Percentiles rank a stretch among this genome's conserved stretches.
phyloP scores from a whole-genome alignment of 92 coral and sea anemone species.

The Actinostola sp. region DNA sequence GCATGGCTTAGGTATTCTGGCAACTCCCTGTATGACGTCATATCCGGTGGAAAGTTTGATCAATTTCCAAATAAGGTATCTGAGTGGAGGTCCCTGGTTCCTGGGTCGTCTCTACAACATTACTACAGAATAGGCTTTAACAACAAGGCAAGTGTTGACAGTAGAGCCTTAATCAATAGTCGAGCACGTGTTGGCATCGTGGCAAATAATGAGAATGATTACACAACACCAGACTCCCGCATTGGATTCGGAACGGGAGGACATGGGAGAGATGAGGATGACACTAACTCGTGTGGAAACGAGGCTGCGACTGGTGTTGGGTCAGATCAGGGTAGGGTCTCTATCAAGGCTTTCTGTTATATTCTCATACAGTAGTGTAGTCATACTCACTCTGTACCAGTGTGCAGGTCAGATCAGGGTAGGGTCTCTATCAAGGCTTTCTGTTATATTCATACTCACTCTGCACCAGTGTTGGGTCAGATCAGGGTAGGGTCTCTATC shows the following conservation, averaged over 20 bases:
- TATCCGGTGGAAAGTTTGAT: not conserved
- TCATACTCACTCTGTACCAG: too few species aligned
- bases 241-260: slow-evolving; percentile 64
- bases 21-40: slow-evolving; percentile 34
- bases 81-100: slow-evolving; percentile 40
- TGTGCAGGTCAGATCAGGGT: too few species aligned
- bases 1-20: slow-evolving; percentile 9
- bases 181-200: slow-evolving; percentile 52
- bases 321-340: slow-evolving; percentile 23
- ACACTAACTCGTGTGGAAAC: slow-evolving; percentile 57
- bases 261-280: slow-evolving; percentile 12
- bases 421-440: too few species aligned
- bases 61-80: not conserved
- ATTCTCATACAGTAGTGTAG: slow-evolving; percentile 29
- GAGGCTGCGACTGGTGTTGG: slow-evolving; percentile 25
- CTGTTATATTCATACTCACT: too few species aligned
- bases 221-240: slow-evolving; percentile 41
- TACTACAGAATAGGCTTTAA: slow-evolving; percentile 36
- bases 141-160: not conserved
- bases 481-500: too few species aligned
- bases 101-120: slow-evolving; percentile 36
- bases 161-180: slow-evolving; percentile 3
- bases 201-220: slow-evolving; percentile 25
- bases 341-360: slow-evolving; percentile 50
- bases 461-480: too few species aligned